phyloP scores from a whole-genome alignment of 2,797 vertebrate genomes.

The Sebastes iracundus region DNA sequence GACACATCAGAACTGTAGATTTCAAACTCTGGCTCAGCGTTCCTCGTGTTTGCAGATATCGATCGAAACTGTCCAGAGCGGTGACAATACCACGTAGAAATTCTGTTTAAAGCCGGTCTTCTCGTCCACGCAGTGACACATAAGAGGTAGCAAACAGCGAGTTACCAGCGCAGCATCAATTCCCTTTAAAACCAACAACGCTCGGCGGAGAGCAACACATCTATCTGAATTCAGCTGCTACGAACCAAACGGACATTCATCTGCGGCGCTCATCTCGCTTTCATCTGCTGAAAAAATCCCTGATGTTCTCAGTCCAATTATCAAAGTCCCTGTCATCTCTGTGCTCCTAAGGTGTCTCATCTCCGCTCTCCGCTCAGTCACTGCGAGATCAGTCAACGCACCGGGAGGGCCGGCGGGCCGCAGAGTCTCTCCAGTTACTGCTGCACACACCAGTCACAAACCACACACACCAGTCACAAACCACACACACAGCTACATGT shows the following conservation, averaged over 20 bases:
- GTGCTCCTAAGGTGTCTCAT: background rate
- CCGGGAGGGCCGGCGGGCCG: background rate
- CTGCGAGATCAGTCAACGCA: background rate
- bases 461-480: background rate
- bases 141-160: background rate
- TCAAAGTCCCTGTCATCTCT: conserved; percentile 11
- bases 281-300: conserved; percentile 10
- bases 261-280: background rate
- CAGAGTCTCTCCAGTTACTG: background rate
- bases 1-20: background rate
- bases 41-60: conserved; percentile 14
- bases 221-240: conserved; percentile 12
- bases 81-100: conserved; percentile 22
- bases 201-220: background rate
- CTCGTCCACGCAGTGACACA: background rate
- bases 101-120: conserved; percentile 26
- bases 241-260: conserved; percentile 22
- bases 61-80: conserved; percentile 7
- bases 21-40: background rate
- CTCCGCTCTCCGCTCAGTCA: background rate
- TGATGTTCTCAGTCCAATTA: conserved; percentile 14
- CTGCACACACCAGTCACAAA: background rate
- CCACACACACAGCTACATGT: background rate
- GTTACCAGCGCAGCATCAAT: conserved; percentile 16
- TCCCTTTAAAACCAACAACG: conserved; percentile 16